These are phyloP conservation scores for Herpailurus yagouaroundi DNA, from an alignment of 2,113 vertebrate genomes.

Conservation along the genomic window DNA sequence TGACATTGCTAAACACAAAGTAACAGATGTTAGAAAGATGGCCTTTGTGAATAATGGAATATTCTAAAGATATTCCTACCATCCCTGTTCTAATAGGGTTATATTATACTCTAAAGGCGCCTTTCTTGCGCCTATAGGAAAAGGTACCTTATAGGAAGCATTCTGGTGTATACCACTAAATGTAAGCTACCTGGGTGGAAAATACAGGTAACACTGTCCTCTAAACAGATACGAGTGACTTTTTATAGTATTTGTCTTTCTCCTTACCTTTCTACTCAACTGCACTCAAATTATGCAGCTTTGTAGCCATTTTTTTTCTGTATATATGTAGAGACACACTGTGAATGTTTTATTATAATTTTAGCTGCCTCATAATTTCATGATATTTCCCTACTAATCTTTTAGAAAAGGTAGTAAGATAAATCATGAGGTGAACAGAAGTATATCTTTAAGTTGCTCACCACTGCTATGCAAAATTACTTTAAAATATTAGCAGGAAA, in stretches of 20 bases:
- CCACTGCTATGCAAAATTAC: background rate
- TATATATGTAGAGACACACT: background rate
- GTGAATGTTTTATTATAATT: background rate
- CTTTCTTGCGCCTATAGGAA: background rate
- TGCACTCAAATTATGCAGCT: constrained; percentile 9
- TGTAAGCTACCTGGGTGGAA: background rate
- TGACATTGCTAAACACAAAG: constrained; percentile 12
- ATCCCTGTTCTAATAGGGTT: background rate
- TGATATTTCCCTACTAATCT: background rate
- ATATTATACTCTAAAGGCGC: background rate
- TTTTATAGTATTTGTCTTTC: background rate
- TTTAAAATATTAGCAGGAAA: background rate
- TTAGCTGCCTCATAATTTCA: background rate
- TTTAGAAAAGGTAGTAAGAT: constrained; percentile 52
- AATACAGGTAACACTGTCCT: background rate
- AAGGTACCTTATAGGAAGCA: background rate
- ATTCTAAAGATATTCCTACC: background rate
- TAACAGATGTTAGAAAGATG: background rate
- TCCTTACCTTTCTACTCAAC: background rate
- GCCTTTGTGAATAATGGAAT: background rate
- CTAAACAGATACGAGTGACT: background rate
- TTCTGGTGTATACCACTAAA: background rate
- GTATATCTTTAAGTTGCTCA: background rate
- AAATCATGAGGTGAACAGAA: constrained; percentile 14
- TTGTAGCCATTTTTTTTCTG: background rate